These are phyloP conservation scores for Pelosia muscerda DNA, from an alignment of 2,888 invertebrate genomes.

Conservation along the genomic window DNA sequence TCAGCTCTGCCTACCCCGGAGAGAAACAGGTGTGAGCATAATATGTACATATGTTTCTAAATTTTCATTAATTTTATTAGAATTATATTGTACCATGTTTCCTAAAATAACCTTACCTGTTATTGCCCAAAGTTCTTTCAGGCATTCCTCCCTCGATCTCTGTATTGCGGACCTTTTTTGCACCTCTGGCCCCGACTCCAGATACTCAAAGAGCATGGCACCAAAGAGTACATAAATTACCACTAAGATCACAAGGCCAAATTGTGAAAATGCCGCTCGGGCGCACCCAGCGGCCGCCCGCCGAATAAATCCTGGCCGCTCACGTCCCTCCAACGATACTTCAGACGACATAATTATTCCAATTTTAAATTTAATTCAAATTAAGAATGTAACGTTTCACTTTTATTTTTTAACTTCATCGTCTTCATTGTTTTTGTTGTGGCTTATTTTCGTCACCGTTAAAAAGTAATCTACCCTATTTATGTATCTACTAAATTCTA, in stretches of 20 bases:
- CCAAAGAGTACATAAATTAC: slow-evolving; percentile 91
- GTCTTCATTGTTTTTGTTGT: slow-evolving; percentile 32
- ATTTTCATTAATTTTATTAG: background rate
- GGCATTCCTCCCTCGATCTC: slow-evolving; percentile 89
- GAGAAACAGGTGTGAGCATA: too few species aligned
- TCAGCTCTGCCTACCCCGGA: background rate
- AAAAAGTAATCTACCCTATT: slow-evolving; percentile 11
- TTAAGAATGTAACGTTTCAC: slow-evolving; percentile 41
- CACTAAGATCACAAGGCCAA: slow-evolving; percentile 91
- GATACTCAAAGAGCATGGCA: slow-evolving; percentile 90
- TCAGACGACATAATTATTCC: slow-evolving; percentile 75
- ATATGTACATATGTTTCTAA: background rate
- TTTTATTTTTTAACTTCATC: slow-evolving; percentile 47
- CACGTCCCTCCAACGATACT: slow-evolving; percentile 79
- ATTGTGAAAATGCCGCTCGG: slow-evolving; percentile 89
- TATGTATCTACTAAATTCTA: slow-evolving; percentile 5
- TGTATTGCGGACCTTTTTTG: slow-evolving; percentile 88
- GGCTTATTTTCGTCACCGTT: slow-evolving; percentile 16
- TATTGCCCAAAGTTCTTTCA: slow-evolving; percentile 92
- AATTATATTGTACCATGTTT: background rate
- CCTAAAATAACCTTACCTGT: slow-evolving; percentile 87
- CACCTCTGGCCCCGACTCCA: slow-evolving; percentile 91
- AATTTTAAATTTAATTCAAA: slow-evolving; percentile 41
- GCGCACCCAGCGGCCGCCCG: slow-evolving; percentile 75
- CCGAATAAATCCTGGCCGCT: slow-evolving; percentile 70